phyloP scores from a whole-genome alignment of 2,113 vertebrate genomes.

The Calyptommatus sinebrachiatus region DNA sequence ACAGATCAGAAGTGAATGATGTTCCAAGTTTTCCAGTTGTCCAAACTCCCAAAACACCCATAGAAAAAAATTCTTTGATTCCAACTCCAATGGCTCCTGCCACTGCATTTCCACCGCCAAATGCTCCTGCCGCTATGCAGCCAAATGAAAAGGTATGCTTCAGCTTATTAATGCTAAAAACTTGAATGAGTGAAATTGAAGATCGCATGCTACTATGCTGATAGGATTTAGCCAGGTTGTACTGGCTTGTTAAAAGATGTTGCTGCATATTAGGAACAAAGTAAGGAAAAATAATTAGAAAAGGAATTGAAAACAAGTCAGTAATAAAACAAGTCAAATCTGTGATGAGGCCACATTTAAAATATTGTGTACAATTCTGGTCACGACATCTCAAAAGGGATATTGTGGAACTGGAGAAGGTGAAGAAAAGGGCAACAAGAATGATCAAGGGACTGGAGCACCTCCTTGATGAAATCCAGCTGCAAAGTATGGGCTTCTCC shows the following conservation, averaged over 20 bases:
- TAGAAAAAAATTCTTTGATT: slow-evolving; percentile 65
- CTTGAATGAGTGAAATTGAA: neutral
- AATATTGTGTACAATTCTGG: too few relatives aligned
- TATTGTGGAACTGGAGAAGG: too few relatives aligned
- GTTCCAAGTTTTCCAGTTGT: slow-evolving; percentile 27
- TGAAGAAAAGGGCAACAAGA: too few relatives aligned
- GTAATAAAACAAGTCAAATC: too few relatives aligned
- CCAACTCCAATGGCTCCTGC: slow-evolving; percentile 84
- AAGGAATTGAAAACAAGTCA: too few relatives aligned
- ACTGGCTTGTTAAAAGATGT: neutral
- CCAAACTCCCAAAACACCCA: slow-evolving; percentile 49
- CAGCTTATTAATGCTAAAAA: neutral
- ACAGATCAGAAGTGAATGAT: slow-evolving; percentile 59
- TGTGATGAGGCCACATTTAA: too few relatives aligned
- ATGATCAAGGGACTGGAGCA: too few relatives aligned
- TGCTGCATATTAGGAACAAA: neutral
- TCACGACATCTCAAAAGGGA: too few relatives aligned
- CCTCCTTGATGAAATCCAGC: too few relatives aligned
- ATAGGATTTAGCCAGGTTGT: neutral
- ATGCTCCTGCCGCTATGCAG: slow-evolving; percentile 80
- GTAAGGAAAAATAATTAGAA: too few relatives aligned
- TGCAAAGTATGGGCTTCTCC: too few relatives aligned
- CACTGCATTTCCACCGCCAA: slow-evolving; percentile 85
- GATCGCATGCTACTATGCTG: neutral
- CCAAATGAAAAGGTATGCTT: slow-evolving; percentile 73